Base-by-base conservation (phyloP, 2,888 invertebrate species). In the Odontomyia ornata region DNA sequence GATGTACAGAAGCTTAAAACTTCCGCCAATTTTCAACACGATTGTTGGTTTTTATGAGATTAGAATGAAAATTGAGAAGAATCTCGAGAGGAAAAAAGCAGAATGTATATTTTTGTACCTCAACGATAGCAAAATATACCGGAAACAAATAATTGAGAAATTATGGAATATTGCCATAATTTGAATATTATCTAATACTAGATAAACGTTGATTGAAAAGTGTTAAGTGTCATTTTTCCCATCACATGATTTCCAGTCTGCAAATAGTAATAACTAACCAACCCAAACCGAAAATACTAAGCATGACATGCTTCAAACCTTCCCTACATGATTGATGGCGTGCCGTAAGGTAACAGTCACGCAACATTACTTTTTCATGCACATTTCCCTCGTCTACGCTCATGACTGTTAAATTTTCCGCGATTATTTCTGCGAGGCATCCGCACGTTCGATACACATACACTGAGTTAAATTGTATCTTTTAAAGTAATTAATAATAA, bases 331-430 rank as follows among this genome's bases (percentile, higher is more conserved):
- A 64, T 30, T 27, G 28, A 64, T 30, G 64, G 28, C 30, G 25
- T 64, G 9, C 64, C 64, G 28, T 28, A 64, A 64, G 64, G 64
- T 2, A 28, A 25, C 28, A 64, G 64, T 64, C 64, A 64, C 64
- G 64, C 64, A 64, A 64, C 64, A 64, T 28, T 64, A 64, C 30
- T 30, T 64, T 64, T 64, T 28, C 27, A 15, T 25, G 23, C 23
- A 60, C 23, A 25, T 60, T 60, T 30, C 15, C 15, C 28, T 28
- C n/a, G 60, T 2, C 13, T 64, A 5, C 13, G 18, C n/a, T 9
- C 18, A 52, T 52, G 52, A 52, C 52, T 52, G 4, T 52, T 13
- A 15, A 11, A n/a, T 11, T 60, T 64, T 64, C 28, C 64, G 28
- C 28, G 28, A 36, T 36, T 18, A 52, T 18, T 52, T 3, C 18